A percentile compares a stretch with the other conserved stretches of the same genome.
These are phyloP conservation scores for Aphelocoma californica DNA, from an alignment of 2,797 vertebrate genomes.

Conservation along the genomic window DNA sequence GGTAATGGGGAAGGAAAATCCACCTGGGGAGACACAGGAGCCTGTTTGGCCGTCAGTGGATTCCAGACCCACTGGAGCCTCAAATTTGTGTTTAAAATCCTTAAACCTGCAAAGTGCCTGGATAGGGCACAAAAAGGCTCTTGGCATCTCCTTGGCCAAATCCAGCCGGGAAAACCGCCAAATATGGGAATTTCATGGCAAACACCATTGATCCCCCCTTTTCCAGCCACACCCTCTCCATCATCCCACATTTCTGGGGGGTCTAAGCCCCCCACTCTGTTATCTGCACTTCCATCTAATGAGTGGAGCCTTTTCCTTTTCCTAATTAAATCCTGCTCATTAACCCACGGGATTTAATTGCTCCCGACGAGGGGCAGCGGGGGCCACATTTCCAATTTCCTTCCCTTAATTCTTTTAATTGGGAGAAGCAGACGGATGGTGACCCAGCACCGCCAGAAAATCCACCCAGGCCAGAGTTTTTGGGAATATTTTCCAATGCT, in stretches of 20 bases:
- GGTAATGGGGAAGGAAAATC: neutral
- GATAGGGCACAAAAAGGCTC: neutral
- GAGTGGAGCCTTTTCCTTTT: neutral
- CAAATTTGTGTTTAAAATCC: neutral
- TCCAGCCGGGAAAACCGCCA: rapidly evolving
- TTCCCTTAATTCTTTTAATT: conserved; percentile 52
- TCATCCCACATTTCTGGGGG: neutral
- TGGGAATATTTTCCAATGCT: rapidly evolving
- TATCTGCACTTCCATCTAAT: neutral
- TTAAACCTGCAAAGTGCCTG: neutral
- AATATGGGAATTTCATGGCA: rapidly evolving
- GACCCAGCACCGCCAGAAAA: neutral
- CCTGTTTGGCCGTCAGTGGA: rapidly evolving
- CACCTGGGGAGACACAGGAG: rapidly evolving
- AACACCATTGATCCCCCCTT: rapidly evolving
- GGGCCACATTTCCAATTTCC: conserved; percentile 26
- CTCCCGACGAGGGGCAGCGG: neutral
- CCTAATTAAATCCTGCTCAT: neutral
- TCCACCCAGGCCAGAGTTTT: neutral
- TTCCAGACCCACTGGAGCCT: neutral
- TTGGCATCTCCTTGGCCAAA: neutral
- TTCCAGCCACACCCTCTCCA: neutral
- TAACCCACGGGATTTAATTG: neutral
- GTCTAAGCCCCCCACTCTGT: neutral
- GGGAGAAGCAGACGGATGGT: neutral